These are phyloP conservation scores for Porites divaricata DNA, from an alignment of 92 coral and sea anemone species.

Conservation along the genomic window DNA sequence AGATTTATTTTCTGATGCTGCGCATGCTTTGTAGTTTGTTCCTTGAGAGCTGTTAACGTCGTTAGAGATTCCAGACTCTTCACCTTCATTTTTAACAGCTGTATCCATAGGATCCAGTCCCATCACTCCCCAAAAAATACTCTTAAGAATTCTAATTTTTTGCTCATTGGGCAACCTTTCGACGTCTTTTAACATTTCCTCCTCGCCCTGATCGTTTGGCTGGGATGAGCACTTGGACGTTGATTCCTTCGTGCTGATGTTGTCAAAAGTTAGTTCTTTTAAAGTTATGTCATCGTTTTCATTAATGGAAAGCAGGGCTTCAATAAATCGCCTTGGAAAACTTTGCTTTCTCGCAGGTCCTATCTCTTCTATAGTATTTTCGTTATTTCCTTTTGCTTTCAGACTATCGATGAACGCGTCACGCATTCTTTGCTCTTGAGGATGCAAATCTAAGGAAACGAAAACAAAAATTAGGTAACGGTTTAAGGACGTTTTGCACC, in stretches of 20 bases:
- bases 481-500: too few relatives aligned
- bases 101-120: neutral
- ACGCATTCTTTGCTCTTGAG: neutral
- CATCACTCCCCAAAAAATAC: neutral
- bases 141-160: neutral
- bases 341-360: neutral
- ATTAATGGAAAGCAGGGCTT: neutral
- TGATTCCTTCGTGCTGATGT: too few relatives aligned
- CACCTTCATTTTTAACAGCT: neutral
- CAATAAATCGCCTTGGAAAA: neutral
- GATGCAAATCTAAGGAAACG: neutral
- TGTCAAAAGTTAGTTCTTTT: too few relatives aligned
- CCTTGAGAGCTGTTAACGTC: neutral
- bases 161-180: neutral
- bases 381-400: neutral
- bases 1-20: neutral
- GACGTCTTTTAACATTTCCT: neutral
- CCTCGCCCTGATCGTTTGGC: neutral
- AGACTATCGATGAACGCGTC: neutral
- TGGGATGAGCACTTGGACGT: too few relatives aligned
- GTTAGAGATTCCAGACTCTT: neutral
- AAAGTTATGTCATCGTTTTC: neutral
- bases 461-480: neutral
- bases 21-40: neutral
- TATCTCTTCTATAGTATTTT: neutral